Evolutionary conservation across 2,113 vertebrate species (phyloP).

Genomic region (Caloenas nicobarica): DNA sequence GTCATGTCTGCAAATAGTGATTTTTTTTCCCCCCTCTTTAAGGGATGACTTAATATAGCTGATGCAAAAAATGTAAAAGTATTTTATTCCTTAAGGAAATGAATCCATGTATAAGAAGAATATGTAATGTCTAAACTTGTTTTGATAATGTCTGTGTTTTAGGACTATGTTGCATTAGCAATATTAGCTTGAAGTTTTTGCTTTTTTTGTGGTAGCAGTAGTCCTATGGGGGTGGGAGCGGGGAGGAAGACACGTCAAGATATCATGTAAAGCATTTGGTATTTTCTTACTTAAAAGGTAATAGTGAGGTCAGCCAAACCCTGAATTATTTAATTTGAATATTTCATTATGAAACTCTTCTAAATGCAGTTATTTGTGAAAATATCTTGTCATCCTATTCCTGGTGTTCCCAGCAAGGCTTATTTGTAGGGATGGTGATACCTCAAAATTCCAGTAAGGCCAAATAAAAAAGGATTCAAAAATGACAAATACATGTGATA

Average conservation of each 20-base stretch:
- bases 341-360: neutral
- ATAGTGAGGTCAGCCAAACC: neutral
- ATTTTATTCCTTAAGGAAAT: neutral
- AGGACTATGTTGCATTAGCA: neutral
- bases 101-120: neutral
- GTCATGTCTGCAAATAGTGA: neutral
- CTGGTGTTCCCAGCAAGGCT: neutral
- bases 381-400: neutral
- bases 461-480: neutral
- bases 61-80: neutral
- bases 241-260: neutral
- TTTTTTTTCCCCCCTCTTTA: neutral
- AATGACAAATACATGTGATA: neutral
- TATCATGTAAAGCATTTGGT: neutral
- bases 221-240: neutral
- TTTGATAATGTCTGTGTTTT: neutral
- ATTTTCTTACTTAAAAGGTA: neutral
- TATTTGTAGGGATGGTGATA: neutral
- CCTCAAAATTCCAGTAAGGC: neutral
- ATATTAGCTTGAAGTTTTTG: neutral
- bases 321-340: neutral
- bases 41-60: neutral
- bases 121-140: neutral
- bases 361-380: neutral
- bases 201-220: neutral